Evolutionary conservation across 2,113 vertebrate species (phyloP).

Genomic region (Stigmatopora nigra): DNA sequence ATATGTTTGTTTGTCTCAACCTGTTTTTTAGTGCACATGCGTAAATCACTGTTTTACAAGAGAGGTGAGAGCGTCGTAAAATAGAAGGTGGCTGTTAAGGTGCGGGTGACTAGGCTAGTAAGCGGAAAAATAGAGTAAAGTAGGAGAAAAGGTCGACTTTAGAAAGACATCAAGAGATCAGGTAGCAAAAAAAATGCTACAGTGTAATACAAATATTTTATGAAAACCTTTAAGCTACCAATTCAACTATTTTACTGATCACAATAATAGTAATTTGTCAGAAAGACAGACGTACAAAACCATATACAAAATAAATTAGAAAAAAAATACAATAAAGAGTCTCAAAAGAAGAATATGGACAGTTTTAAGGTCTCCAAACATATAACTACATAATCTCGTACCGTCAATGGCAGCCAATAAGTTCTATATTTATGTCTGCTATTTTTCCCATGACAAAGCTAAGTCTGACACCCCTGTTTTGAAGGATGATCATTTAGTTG

Average conservation of each 20-base stretch:
- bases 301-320: no score
- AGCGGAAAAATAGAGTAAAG: conserved; percentile 14
- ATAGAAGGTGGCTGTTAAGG: conserved; percentile 26
- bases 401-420: neutral
- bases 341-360: no score
- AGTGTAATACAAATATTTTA: neutral
- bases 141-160: neutral
- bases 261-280: neutral
- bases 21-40: conserved; percentile 56
- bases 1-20: conserved; percentile 60
- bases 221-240: neutral
- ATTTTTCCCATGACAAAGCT: no score
- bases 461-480: no score
- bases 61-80: conserved; percentile 27
- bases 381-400: no score
- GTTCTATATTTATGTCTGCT: no score
- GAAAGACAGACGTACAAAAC: no score
- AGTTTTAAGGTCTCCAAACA: no score
- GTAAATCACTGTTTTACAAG: conserved; percentile 62
- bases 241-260: neutral
- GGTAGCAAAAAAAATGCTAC: conserved; percentile 6
- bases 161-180: conserved; percentile 12
- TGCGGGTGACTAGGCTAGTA: conserved; percentile 21
- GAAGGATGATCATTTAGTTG: neutral
- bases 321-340: no score